These are phyloP conservation scores for Littorina saxatilis DNA, from an alignment of 1,140 invertebrate genomes.

Conservation along the genomic window DNA sequence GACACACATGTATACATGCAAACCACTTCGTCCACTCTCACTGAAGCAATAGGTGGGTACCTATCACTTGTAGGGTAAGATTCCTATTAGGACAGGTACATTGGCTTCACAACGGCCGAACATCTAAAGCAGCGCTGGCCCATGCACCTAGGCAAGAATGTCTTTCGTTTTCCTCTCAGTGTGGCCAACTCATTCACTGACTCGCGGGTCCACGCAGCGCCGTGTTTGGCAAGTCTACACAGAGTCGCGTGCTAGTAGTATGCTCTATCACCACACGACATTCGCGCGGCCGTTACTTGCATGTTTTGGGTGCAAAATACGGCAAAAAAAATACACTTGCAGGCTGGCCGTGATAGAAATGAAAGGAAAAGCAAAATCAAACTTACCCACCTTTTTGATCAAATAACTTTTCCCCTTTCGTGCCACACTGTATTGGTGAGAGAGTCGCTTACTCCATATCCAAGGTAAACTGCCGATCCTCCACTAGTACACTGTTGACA, in stretches of 20 bases:
- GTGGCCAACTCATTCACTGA: not conserved
- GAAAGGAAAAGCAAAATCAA: not conserved
- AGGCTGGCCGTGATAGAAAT: not conserved
- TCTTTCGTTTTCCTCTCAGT: not conserved
- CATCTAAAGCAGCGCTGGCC: no score
- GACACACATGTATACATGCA: no score
- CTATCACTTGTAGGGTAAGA: no score
- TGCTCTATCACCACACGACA: not conserved
- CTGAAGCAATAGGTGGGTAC: no score
- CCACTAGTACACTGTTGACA: constrained; percentile 6
- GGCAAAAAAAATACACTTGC: not conserved
- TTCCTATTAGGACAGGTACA: no score
- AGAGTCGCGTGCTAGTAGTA: constrained; percentile 7
- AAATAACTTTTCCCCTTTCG: constrained; percentile 28
- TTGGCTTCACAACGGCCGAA: no score
- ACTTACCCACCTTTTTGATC: not conserved
- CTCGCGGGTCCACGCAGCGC: no score
- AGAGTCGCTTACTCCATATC: constrained; percentile 38
- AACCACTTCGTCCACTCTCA: no score
- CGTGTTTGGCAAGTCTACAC: constrained; percentile 5
- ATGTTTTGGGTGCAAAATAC: not conserved
- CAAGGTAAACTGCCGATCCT: constrained; percentile 40
- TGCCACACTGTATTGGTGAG: not conserved
- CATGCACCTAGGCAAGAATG: no score
- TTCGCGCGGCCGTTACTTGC: not conserved